These are phyloP conservation scores for Gallinago solitaria DNA, from an alignment of 2,797 vertebrate species.

Conservation along the genomic window DNA sequence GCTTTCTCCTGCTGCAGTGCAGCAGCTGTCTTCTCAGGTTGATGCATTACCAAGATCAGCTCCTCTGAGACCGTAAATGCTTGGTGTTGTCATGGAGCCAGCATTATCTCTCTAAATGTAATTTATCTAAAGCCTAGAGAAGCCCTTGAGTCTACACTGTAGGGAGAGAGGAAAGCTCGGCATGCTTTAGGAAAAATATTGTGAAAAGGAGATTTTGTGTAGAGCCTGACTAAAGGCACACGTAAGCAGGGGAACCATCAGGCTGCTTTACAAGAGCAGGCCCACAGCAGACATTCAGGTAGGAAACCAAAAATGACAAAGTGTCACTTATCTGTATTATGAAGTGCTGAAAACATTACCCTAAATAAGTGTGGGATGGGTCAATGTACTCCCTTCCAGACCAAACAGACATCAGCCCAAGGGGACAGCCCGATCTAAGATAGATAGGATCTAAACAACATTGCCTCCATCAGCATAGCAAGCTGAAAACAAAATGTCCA, in stretches of 20 bases:
- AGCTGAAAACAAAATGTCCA: not conserved
- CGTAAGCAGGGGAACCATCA: not conserved
- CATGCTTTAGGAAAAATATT: not conserved
- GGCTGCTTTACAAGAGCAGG: not conserved
- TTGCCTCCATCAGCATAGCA: fast-evolving
- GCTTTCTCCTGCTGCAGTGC: not conserved
- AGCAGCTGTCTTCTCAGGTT: not conserved
- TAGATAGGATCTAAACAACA: not conserved
- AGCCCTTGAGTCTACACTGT: not conserved
- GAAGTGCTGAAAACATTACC: not conserved
- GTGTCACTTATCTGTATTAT: not conserved
- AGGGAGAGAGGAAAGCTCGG: not conserved
- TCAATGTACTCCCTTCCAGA: not conserved
- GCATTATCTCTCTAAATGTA: not conserved
- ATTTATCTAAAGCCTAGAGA: not conserved
- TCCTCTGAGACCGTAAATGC: not conserved
- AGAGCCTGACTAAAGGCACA: not conserved
- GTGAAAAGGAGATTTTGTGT: not conserved
- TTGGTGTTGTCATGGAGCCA: conserved; percentile 14
- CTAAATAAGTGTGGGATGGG: not conserved
- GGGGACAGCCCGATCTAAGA: not conserved
- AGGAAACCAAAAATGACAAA: not conserved
- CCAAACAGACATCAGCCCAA: not conserved
- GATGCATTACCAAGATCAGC: not conserved
- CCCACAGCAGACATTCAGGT: not conserved